A percentile compares a stretch with the other conserved stretches of the same genome.
Evolutionary conservation across 2,888 invertebrate species (phyloP).

Genomic region (Clusia tigrina): DNA sequence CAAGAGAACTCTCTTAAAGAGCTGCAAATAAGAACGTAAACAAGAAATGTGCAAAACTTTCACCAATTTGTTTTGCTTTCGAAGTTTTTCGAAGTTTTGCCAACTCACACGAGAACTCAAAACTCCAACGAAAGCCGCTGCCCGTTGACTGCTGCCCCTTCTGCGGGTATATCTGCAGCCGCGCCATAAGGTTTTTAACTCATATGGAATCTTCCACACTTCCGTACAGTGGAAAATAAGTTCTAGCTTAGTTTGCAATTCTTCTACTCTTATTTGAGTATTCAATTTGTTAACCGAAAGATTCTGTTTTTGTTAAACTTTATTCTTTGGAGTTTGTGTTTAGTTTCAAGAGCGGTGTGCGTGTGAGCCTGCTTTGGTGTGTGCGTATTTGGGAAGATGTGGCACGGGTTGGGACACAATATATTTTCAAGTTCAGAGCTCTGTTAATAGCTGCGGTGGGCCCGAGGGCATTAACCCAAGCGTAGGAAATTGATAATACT

Average conservation of each 20-base stretch:
- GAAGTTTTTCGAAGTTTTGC: slow-evolving; percentile 39
- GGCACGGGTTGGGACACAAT: background rate
- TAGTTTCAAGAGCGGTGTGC: background rate
- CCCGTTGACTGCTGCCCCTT: no score
- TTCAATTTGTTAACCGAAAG: no score
- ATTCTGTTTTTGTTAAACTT: background rate
- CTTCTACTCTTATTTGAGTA: background rate
- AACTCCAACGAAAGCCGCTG: background rate
- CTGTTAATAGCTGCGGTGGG: background rate
- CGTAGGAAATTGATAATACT: background rate
- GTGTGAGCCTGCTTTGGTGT: background rate
- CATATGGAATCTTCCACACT: no score
- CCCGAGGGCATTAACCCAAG: slow-evolving; percentile 5
- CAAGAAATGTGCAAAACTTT: slow-evolving; percentile 51
- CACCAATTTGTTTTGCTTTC: slow-evolving; percentile 63
- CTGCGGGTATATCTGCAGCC: no score
- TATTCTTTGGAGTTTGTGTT: background rate
- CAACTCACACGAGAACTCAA: background rate
- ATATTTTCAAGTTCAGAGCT: slow-evolving; percentile 8
- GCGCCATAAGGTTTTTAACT: background rate
- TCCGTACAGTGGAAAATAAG: no score
- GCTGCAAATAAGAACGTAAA: slow-evolving; percentile 53
- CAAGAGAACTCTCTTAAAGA: slow-evolving; percentile 2
- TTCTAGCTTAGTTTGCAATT: background rate
- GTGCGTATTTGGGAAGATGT: background rate